Evolutionary conservation across 1,140 invertebrate species (phyloP).

Genomic region (Micrasema minimum): DNA sequence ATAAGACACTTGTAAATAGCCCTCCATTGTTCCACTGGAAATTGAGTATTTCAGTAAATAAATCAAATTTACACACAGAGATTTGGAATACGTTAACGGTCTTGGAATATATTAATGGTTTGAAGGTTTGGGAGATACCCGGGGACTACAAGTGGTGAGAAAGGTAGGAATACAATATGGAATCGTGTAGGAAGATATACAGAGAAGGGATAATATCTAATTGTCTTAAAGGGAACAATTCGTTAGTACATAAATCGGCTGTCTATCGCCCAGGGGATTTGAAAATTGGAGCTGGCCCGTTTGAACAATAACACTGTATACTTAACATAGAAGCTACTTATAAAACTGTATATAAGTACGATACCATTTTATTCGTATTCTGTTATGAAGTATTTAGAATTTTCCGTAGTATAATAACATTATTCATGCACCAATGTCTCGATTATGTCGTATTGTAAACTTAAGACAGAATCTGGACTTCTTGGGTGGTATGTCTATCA

Average conservation of each 20-base stretch:
- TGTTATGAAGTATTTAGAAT: no score
- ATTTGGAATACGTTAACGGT: background rate
- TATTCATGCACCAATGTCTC: no score
- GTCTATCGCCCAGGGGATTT: constrained; percentile 16
- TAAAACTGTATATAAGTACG: no score
- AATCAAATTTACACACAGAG: background rate
- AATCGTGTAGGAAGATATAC: background rate
- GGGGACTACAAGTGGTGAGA: background rate
- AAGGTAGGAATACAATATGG: background rate
- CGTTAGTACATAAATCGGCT: constrained; percentile 22
- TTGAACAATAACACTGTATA: constrained; percentile 10
- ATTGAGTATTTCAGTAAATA: no score
- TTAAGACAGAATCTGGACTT: no score
- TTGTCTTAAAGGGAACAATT: constrained; percentile 43
- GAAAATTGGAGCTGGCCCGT: constrained; percentile 3
- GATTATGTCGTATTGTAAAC: no score
- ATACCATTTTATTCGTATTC: background rate
- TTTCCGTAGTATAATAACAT: no score
- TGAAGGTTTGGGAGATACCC: no score
- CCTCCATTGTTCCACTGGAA: no score
- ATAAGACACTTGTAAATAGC: no score
- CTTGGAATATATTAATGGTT: background rate
- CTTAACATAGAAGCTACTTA: background rate
- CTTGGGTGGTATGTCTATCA: no score
- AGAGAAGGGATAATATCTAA: constrained; percentile 36